Base-by-base conservation (phyloP, 2,113 vertebrate genomes). In the Poicephalus meyeri region DNA sequence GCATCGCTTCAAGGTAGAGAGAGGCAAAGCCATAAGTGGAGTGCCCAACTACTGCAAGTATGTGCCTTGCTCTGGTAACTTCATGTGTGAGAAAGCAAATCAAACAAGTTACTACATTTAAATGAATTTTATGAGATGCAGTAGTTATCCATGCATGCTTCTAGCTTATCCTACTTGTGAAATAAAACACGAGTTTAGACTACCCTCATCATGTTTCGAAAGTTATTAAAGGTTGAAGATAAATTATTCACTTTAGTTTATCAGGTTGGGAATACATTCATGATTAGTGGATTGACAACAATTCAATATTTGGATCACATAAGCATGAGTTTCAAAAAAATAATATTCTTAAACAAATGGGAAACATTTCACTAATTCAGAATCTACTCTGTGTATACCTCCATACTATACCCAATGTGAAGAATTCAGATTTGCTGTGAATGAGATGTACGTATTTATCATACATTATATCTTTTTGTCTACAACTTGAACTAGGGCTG, bases 271-370 rank as follows among this genome's bases (percentile, higher is more conserved):
- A 80, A 83, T 39, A 86, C 4, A 52, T 24, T 4, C 6, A 21
- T 42, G 9, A 26, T 69, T 23, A 69, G 24, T 13, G 7, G 18
- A 23, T 44, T 77, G 41, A 80, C 18, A 80, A 69, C 13, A 80
- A 74, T 23, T 68, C 44, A 19, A 8, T 26, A 13, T 61, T 65
- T 77, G 49, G 46, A 68, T 65, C 39, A 39, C 0, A 0, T 19
- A 29, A 71, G 3, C 11, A 55, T 1, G 5, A 3, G 46, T 91
- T 82, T 29, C 4, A 58, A 72, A 84, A 91, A 66, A 28, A 12
- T 6, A 46, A 17, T 1, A n/a, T 61, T 66, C 83, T 87, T 11
- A 64, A 81, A 65, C 28, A 46, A 2, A 13, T 47, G 9, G 7
- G 17, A 70, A 84, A 49, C 1, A 78, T 68, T 65, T 77, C 10